A percentile compares a stretch with the other conserved stretches of the same genome.
These are phyloP conservation scores for Drosophila melanica DNA, from an alignment of 1,140 invertebrate species.

Conservation along the genomic window DNA sequence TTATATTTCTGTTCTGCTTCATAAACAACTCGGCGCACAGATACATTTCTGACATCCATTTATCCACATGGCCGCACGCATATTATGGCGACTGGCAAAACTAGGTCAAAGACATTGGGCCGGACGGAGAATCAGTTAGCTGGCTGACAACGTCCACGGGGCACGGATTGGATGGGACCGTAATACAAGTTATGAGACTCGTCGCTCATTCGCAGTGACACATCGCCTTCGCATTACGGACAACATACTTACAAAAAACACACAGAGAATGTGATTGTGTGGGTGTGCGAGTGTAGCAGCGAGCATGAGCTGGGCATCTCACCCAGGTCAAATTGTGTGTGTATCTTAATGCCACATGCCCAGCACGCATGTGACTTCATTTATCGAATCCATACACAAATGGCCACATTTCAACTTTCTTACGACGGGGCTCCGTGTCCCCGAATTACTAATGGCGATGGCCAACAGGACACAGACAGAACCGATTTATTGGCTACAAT, in stretches of 20 bases:
- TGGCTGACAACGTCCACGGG: slow-evolving; percentile 25
- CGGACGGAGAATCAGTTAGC: slow-evolving; percentile 38
- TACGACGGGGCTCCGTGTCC: slow-evolving; percentile 24
- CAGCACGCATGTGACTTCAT: slow-evolving; percentile 54
- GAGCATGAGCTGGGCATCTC: slow-evolving; percentile 30
- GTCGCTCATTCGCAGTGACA: slow-evolving; percentile 51
- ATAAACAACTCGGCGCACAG: slow-evolving; percentile 55
- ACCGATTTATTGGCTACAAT: slow-evolving; percentile 16
- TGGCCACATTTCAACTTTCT: slow-evolving; percentile 66
- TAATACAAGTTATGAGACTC: slow-evolving; percentile 2
- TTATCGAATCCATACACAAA: slow-evolving; percentile 60
- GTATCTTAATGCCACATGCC: slow-evolving; percentile 41
- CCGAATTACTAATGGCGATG: neutral
- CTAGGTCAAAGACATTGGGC: slow-evolving; percentile 60
- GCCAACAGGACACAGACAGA: no score
- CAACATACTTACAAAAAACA: slow-evolving; percentile 70
- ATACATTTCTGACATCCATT: slow-evolving; percentile 12
- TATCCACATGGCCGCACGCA: slow-evolving; percentile 35
- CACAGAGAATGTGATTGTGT: slow-evolving; percentile 9
- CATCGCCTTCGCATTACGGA: slow-evolving; percentile 64
- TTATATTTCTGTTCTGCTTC: slow-evolving; percentile 67
- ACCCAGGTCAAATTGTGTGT: slow-evolving; percentile 44
- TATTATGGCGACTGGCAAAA: slow-evolving; percentile 52
- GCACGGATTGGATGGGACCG: slow-evolving; percentile 6
- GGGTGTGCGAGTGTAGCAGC: slow-evolving; percentile 8